These are phyloP conservation scores for Hippocampus zosterae DNA, from an alignment of 2,113 vertebrate genomes.

Conservation along the genomic window DNA sequence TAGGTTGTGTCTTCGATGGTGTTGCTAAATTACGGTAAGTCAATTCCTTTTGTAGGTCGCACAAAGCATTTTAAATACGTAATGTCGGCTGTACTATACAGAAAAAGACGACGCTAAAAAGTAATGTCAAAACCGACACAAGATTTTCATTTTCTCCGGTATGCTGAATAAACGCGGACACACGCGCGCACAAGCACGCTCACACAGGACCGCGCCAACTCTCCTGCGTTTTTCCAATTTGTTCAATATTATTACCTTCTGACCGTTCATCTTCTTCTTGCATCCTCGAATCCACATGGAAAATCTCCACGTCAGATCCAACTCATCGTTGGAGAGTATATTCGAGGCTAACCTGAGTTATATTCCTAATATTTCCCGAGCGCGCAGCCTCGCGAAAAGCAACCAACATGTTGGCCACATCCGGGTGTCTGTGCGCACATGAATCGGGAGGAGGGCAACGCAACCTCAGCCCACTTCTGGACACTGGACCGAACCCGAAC, in stretches of 20 bases:
- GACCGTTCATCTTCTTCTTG: slow-evolving; percentile 71
- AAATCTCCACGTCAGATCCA: slow-evolving; percentile 57
- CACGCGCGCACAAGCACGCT: no score
- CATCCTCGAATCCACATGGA: slow-evolving; percentile 75
- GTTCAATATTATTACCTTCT: slow-evolving; percentile 65
- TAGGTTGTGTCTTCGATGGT: not conserved
- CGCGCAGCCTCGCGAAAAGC: slow-evolving; percentile 55
- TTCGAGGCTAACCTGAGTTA: slow-evolving; percentile 38
- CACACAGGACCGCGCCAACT: slow-evolving; percentile 28
- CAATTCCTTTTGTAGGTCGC: not conserved
- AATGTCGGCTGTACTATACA: not conserved
- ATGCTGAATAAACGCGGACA: not conserved
- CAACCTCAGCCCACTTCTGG: slow-evolving; percentile 35
- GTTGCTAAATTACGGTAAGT: not conserved
- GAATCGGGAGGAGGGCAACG: slow-evolving; percentile 35
- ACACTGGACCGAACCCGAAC: not conserved
- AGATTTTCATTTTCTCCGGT: slow-evolving; percentile 11
- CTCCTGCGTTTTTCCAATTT: slow-evolving; percentile 27
- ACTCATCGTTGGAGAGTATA: slow-evolving; percentile 45
- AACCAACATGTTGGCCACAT: slow-evolving; percentile 67
- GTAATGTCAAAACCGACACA: not conserved
- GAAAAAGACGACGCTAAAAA: not conserved
- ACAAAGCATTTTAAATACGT: not conserved
- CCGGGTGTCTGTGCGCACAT: slow-evolving; percentile 66
- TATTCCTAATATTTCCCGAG: slow-evolving; percentile 40